Evolutionary conservation across 2,113 vertebrate genomes (phyloP).

Genomic region (Grantiella picta): DNA sequence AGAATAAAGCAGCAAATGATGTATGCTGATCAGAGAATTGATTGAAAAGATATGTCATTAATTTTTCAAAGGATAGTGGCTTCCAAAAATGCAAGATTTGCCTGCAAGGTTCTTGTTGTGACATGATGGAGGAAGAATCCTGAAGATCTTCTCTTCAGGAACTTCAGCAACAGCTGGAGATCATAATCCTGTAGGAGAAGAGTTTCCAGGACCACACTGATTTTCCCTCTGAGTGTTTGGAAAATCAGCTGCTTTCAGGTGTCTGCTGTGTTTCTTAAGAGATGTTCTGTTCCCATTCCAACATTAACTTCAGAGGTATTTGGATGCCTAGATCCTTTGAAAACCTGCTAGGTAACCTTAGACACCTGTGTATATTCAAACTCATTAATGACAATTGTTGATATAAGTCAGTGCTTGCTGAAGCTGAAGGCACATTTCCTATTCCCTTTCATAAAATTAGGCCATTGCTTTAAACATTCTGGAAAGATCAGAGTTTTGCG

Average conservation of each 20-base stretch:
- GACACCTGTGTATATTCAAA: neutral
- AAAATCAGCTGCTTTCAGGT: neutral
- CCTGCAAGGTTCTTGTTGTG: neutral
- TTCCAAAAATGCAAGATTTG: neutral
- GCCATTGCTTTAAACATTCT: neutral
- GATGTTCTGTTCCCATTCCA: neutral
- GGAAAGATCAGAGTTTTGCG: neutral
- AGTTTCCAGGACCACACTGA: neutral
- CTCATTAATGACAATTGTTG: neutral
- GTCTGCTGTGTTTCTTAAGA: neutral
- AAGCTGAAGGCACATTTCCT: neutral
- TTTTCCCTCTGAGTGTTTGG: neutral
- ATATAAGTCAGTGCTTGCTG: neutral
- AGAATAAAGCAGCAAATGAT: neutral
- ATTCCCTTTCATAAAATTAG: neutral
- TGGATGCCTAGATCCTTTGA: neutral
- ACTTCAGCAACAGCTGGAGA: neutral
- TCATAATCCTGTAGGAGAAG: neutral
- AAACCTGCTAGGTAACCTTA: neutral
- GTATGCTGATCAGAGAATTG: neutral
- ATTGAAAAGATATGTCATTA: neutral
- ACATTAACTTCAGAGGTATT: neutral
- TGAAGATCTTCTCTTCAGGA: neutral
- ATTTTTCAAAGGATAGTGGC: neutral
- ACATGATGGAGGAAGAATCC: neutral